Evolutionary conservation across 2,797 vertebrate genomes (phyloP), one percentile per base, ranked within the genome.

Genomic region (Thunnus albacares): DNA sequence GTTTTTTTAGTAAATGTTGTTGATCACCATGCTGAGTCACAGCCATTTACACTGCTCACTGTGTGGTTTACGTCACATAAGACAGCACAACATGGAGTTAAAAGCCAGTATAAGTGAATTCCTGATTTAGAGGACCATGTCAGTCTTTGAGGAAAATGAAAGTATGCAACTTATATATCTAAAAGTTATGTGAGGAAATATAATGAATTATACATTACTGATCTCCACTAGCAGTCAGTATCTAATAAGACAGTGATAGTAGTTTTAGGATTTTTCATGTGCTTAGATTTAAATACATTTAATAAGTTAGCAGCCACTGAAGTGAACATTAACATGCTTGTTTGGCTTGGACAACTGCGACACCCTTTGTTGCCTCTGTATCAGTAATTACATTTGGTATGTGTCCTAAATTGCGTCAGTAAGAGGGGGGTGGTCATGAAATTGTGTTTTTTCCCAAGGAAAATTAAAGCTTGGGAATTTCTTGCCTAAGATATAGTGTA

Each of bases 11-110:
- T 78, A 30, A 75, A 79, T 38, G 57, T 60, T 43, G 57, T 60
- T 41, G 79, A 85, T 88, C 72, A 71, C 67, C 35, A 18, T 79
- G 87, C 81, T 84, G 87, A 92, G 81, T 92, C 90, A 90, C 78
- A 79, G 75, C 35, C 82, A 45, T 65, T 79, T 49, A 78, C 74
- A n/a, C 58, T 47, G 67, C 58, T 79, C 56, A 45, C 64, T 73
- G 65, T 49, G 64, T 35, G 56, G n/a, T 75, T 72, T 61, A 87
- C 66, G 76, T 91, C 85, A 89, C 78, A 71, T 71, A 56, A 28
- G 1, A 26, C 78, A 68, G 74, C 76, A 82, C 58, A 66, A 75
- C 71, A 75, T 24, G 51, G 67, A 78, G 73, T 69, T 75, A 65
- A 74, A 74, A 52, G 12, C 17, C 70, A 75, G 35, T 58, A 78